These are phyloP conservation scores for Hylaea fasciaria DNA, from an alignment of 2,888 invertebrate species.

Conservation along the genomic window DNA sequence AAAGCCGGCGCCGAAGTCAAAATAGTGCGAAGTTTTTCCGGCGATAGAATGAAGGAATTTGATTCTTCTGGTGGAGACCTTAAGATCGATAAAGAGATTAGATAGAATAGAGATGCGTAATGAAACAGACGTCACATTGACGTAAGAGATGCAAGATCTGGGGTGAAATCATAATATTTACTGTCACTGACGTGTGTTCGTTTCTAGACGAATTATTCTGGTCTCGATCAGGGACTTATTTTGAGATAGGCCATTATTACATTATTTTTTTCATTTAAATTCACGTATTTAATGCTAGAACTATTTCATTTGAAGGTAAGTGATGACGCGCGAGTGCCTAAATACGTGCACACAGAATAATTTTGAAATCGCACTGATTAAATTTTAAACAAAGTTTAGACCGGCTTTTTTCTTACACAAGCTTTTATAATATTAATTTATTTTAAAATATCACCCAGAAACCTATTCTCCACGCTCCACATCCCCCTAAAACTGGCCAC, in stretches of 20 bases:
- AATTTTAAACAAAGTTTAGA: too few species aligned
- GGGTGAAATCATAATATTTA: conserved; percentile 80
- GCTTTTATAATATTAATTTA: conserved; percentile 1
- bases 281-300: conserved; percentile 8
- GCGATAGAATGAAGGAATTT: conserved; percentile 55
- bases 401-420: too few species aligned
- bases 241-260: conserved; percentile 40
- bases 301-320: conserved; percentile 22
- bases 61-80: conserved; percentile 55
- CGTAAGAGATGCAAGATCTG: conserved; percentile 80
- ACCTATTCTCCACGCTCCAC: conserved; percentile 28
- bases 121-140: conserved; percentile 83
- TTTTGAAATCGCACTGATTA: not conserved
- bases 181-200: conserved; percentile 71
- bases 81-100: conserved; percentile 58
- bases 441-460: conserved; percentile 18
- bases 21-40: conserved; percentile 64
- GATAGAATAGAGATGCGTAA: conserved; percentile 69
- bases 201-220: conserved; percentile 74
- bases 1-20: conserved; percentile 73
- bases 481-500: conserved; percentile 34
- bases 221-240: conserved; percentile 42
- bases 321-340: conserved; percentile 15
- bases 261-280: conserved; percentile 15
- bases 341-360: not conserved